These are phyloP conservation scores for Melanotaenia duboulayi DNA, from an alignment of 2,113 vertebrate species.

Conservation along the genomic window DNA sequence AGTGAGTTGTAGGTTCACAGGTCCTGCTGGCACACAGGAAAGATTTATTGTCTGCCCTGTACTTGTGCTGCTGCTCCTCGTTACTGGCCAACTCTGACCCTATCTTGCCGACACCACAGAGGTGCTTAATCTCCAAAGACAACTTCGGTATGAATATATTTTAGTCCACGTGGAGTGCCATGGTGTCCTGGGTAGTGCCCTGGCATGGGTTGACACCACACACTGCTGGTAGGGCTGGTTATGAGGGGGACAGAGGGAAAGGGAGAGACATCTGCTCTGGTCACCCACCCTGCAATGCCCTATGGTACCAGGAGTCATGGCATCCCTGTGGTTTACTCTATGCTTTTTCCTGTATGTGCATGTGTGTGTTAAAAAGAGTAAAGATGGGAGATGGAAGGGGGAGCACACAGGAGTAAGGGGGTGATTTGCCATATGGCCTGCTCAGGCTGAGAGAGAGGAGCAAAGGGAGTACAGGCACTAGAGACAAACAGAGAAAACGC, in stretches of 20 bases:
- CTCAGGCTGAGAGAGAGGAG: conserved; percentile 46
- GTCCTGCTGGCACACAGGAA: conserved; percentile 63
- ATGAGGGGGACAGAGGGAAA: conserved; percentile 42
- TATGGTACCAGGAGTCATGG: conserved; percentile 42
- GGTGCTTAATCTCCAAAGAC: conserved; percentile 70
- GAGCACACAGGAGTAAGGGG: conserved; percentile 43
- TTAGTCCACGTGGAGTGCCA: conserved; percentile 44
- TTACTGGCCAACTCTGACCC: conserved; percentile 77
- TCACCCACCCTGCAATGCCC: conserved; percentile 61
- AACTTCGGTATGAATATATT: conserved; percentile 73
- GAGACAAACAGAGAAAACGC: conserved; percentile 27
- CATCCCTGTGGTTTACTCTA: conserved; percentile 48
- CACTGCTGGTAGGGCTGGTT: conserved; percentile 27
- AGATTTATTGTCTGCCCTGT: conserved; percentile 75
- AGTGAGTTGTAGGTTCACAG: conserved; percentile 53
- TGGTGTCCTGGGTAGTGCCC: conserved; percentile 43
- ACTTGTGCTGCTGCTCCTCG: conserved; percentile 60
- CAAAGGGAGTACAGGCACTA: conserved; percentile 24
- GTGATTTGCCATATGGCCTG: conserved; percentile 70
- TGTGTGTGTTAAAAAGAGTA: conserved; percentile 41
- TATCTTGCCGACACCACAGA: conserved; percentile 58
- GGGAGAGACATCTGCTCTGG: conserved; percentile 66
- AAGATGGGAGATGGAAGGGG: conserved; percentile 45
- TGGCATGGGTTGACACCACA: conserved; percentile 54
- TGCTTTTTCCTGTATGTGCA: conserved; percentile 38